Base-by-base conservation (phyloP, 2,113 vertebrate genomes). In the Limnothrissa miodon region DNA sequence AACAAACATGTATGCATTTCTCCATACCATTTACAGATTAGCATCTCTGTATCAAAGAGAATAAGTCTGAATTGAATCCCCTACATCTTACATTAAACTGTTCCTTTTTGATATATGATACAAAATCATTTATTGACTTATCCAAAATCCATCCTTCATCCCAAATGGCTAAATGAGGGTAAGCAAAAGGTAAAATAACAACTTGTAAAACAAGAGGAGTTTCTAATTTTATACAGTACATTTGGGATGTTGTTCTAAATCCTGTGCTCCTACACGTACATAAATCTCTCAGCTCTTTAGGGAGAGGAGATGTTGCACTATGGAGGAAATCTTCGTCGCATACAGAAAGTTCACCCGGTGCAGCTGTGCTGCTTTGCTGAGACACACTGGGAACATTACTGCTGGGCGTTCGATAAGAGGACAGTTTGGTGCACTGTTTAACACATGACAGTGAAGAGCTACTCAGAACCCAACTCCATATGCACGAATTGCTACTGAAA, bases 391-490 rank as follows among this genome's bases (percentile, higher is more conserved):
- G 62, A 82, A 87, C 88, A 89, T 80, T 78, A 84, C 81, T 85
- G 85, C 86, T 56, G 81, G 85, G 86, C 79, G 44, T 81, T 78
- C 87, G 84, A 90, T 89, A 70, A 82, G 25, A 79, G 66, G 80
- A 42, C 48, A 70, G 83, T 86, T 74, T 88, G 42, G n/a, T 13
- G 85, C 84, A 84, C 85, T 87, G 88, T 91, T 92, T 88, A 87
- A 82, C 46, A 81, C 85, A 66, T 66, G 81, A 83, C 13, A 36
- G 42, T 70, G 45, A 81, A 80, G 81, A 83, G 46, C 45, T 48
- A 78, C 88, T 83, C 88, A 87, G 89, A 85, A 79, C 78, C 82
- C 83, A 85, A 87, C 84, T 86, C 82, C 78, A 82, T 85, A 62
- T 82, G 45, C 33, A 84, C 29, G 53, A 86, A 89, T 89, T 88